Evolutionary conservation across 2,113 vertebrate genomes (phyloP).

Genomic region (Crypturellus undulatus): DNA sequence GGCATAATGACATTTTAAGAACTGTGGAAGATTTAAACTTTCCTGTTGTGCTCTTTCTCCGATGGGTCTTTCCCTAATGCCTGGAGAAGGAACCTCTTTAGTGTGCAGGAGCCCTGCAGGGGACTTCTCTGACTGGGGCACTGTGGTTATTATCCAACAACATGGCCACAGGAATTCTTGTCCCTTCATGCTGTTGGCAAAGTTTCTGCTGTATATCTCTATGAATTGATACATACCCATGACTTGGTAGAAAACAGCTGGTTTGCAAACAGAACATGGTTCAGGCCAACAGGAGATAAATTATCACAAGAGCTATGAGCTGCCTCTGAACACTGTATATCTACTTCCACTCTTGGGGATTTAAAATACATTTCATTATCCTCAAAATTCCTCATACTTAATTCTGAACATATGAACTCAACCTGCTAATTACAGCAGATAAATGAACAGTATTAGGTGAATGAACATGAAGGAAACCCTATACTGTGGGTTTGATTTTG

Average conservation of each 20-base stretch:
- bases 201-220: rapidly evolving
- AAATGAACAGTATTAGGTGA: neutral
- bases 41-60: neutral
- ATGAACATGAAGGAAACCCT: neutral
- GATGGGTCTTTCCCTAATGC: neutral
- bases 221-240: neutral
- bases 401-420: neutral
- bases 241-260: neutral
- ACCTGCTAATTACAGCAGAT: neutral
- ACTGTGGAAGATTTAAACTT: neutral
- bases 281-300: neutral
- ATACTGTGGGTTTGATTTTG: neutral
- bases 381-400: neutral
- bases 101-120: neutral
- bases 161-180: neutral
- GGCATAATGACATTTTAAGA: neutral
- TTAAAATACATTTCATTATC: neutral
- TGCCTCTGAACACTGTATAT: neutral
- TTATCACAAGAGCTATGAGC: neutral
- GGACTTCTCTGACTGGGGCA: neutral
- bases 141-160: neutral
- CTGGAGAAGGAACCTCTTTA: neutral
- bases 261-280: neutral
- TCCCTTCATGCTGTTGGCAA: neutral
- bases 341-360: neutral